Evolutionary conservation across 30 jellyfish, hydroid and myxozoan species (phyloP).

Genomic region (Hydractinia symbiolongicarpus): DNA sequence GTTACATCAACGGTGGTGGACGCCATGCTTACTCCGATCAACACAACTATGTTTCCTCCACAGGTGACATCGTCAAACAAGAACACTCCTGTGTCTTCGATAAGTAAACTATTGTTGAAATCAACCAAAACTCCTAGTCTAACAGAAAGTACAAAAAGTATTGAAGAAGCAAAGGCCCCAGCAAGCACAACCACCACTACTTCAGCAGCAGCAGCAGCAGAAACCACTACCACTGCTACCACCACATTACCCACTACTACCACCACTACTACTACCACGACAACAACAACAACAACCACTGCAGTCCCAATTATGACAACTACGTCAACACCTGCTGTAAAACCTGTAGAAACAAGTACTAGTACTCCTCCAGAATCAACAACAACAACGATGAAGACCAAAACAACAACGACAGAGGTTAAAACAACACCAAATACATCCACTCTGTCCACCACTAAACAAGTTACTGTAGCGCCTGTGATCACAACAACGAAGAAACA

Average conservation of each 20-base stretch:
- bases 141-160: not conserved
- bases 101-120: not conserved
- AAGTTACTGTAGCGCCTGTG: not conserved
- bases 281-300: slow-evolving; percentile 21
- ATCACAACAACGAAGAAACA: slow-evolving; percentile 1
- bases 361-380: not conserved
- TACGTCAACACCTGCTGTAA: no score
- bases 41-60: not conserved
- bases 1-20: no score
- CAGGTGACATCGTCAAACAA: not conserved
- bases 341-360: no score
- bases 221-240: not conserved
- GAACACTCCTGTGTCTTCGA: not conserved
- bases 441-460: not conserved
- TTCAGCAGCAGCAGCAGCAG: not conserved
- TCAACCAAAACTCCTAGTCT: not conserved
- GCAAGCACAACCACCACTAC: not conserved
- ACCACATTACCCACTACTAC: not conserved
- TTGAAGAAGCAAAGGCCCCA: not conserved
- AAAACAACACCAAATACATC: not conserved
- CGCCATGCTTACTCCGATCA: no score
- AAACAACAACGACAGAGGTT: not conserved
- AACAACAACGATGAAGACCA: not conserved
- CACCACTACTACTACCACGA: not conserved
- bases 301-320: not conserved